A percentile compares a stretch with the other conserved stretches of the same genome.
Conservation (phyloP, 2,797 vertebrate species). For the Sparidentex hasta region DNA sequence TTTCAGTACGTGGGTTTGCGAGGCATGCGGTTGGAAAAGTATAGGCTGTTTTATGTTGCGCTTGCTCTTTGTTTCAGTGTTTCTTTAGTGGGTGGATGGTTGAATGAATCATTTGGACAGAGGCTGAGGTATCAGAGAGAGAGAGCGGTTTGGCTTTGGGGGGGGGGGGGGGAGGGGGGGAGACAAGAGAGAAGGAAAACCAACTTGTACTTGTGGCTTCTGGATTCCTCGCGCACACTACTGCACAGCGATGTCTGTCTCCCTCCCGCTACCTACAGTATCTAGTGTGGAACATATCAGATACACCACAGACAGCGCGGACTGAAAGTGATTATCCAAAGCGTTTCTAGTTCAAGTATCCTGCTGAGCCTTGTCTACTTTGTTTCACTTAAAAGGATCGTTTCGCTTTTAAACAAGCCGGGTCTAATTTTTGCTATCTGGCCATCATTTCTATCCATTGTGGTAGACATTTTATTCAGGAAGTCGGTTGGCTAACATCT, state of each 20-base stretch:
- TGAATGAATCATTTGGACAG: constrained; percentile 80
- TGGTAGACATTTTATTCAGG: neutral
- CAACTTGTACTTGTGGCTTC: constrained; percentile 80
- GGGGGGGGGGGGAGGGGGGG: constrained; percentile 35
- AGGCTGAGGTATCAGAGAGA: constrained; percentile 75
- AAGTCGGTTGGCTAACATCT: neutral
- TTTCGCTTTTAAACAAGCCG: neutral
- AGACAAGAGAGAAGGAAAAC: constrained; percentile 69
- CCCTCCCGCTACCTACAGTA: constrained; percentile 51
- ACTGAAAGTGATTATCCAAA: constrained; percentile 50
- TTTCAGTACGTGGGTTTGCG: constrained; percentile 9
- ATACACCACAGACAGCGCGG: constrained; percentile 41
- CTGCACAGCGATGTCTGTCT: constrained; percentile 57
- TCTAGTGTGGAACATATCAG: constrained; percentile 53
- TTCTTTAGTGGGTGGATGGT: constrained; percentile 75
- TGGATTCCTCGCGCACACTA: constrained; percentile 62
- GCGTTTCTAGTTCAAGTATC: constrained; percentile 23
- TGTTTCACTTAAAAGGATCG: neutral
- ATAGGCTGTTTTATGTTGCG: constrained; percentile 75
- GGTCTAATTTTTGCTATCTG: neutral
- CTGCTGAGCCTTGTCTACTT: neutral
- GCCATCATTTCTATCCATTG: neutral
- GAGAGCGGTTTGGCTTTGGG: constrained; percentile 74
- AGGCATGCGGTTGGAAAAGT: constrained; percentile 76
- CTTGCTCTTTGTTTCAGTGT: constrained; percentile 78